A percentile compares a stretch with the other conserved stretches of the same genome.
Evolutionary conservation across 2,113 vertebrate species (phyloP).

Genomic region (Clarias magur): DNA sequence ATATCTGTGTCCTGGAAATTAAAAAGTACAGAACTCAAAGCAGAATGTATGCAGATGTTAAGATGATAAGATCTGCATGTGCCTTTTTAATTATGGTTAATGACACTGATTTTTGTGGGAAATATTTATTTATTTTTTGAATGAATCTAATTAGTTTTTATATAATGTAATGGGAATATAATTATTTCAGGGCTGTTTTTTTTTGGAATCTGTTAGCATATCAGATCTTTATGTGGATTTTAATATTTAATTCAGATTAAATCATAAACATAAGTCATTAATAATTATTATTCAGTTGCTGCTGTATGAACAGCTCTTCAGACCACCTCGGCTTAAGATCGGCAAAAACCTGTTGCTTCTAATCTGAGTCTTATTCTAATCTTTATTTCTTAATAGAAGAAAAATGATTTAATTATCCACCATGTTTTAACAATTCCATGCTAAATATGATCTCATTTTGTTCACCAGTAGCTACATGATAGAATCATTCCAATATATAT

Average conservation of each 20-base stretch:
- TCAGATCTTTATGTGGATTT: not conserved
- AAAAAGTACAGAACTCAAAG: not conserved
- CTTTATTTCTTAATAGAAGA: not conserved
- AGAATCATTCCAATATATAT: too few relatives aligned
- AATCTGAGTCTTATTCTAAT: conserved; percentile 5
- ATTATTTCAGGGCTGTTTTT: not conserved
- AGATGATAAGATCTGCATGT: not conserved
- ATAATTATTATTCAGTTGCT: not conserved
- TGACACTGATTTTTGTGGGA: not conserved
- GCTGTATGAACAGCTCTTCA: not conserved
- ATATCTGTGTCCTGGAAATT: not conserved
- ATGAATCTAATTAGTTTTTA: not conserved
- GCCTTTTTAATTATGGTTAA: not conserved
- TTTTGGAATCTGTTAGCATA: not conserved
- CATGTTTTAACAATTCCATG: not conserved
- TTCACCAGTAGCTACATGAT: not conserved
- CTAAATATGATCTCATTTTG: not conserved
- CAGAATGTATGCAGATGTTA: conserved; percentile 1
- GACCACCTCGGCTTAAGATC: not conserved
- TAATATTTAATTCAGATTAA: not conserved
- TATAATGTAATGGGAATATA: not conserved
- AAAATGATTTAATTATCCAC: not conserved
- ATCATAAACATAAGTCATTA: not conserved
- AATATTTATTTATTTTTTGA: not conserved
- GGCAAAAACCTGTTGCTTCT: conserved; percentile 21